These are phyloP conservation scores for Falco cherrug DNA, from an alignment of 2,797 vertebrate genomes.

Conservation along the genomic window DNA sequence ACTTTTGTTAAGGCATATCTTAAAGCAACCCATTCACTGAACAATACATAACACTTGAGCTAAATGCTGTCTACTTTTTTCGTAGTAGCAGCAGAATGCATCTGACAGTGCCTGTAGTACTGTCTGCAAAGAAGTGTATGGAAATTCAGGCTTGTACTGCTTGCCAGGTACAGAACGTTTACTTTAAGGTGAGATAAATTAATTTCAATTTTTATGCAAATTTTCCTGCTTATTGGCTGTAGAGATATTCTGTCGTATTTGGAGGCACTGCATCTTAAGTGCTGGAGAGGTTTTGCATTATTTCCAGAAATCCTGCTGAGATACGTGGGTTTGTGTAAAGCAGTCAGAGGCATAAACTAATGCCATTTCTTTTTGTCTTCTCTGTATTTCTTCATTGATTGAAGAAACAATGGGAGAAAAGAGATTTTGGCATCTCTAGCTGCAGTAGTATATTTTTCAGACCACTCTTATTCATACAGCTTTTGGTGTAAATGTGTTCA, in stretches of 20 bases:
- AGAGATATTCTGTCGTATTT: not conserved
- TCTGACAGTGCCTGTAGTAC: not conserved
- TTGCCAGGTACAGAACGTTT: conserved; percentile 44
- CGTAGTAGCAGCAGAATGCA: conserved; percentile 9
- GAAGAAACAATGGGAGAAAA: not conserved
- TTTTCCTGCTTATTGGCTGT: not conserved
- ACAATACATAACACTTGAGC: not conserved
- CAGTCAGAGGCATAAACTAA: not conserved
- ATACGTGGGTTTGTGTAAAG: not conserved
- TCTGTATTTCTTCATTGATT: not conserved
- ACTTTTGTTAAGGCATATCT: not conserved
- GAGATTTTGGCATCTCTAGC: not conserved
- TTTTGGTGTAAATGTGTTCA: not conserved
- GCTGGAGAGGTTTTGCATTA: not conserved
- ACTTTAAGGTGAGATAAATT: conserved; percentile 43
- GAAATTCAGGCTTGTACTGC: not conserved
- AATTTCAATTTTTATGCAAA: conserved; percentile 64
- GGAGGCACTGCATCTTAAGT: not conserved
- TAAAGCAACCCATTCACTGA: not conserved
- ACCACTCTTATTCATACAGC: not conserved
- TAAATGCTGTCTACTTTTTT: conserved; percentile 24
- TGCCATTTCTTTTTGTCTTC: not conserved
- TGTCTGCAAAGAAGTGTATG: conserved; percentile 18
- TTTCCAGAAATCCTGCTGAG: conserved; percentile 1
- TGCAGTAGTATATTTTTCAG: not conserved